Evolutionary conservation across 30 jellyfish, hydroid and myxozoan genomes (phyloP), one percentile per base, ranked within the genome.

Genomic region (Rhopilema esculentum): DNA sequence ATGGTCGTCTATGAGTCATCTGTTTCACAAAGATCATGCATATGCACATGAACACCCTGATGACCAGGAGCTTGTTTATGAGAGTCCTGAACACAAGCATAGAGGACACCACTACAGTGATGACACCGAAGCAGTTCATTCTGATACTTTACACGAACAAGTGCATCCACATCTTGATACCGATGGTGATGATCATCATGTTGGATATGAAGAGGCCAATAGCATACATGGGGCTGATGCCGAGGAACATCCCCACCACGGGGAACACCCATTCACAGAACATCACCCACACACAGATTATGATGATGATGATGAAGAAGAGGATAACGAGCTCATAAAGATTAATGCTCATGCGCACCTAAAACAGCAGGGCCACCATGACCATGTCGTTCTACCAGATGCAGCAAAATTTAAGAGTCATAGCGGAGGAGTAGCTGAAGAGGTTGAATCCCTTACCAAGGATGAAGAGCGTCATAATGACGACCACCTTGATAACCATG

Each of bases 221-320:
- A 77, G 78, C 77, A 77, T 77, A 20, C 88, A 77, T 21, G 66
- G 48, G n/a, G 86, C 40, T 32, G 71, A 40, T 50, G 7, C 31
- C 7, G 70, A 8, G 49, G 88, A 53, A 7, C 67, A 57, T 27
- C 88, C 88, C 24, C 77, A 77, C 21, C 77, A 77, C 16, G 88
- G 88, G 23, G 69, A 77, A 53, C 88, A 77, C 77, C 88, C 88
- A 9, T 53, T 77, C 69, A 77, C 88, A 8, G 65, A 30, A 24
- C 91, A 81, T 28, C 67, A 81, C 23, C 83, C 91, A 9, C 30
- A 20, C 30, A 40, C 25, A 2, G 69, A 64, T 0, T 23, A 80
- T 80, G 80, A 80, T 28, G 22, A 27, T 53, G 63, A 78, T 32
- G 77, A n/a, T 53, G 88, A 78, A 18, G 77, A 53, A 12, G 70